Conservation (phyloP, 2,888 invertebrate genomes). For the Leuctra nigra region DNA sequence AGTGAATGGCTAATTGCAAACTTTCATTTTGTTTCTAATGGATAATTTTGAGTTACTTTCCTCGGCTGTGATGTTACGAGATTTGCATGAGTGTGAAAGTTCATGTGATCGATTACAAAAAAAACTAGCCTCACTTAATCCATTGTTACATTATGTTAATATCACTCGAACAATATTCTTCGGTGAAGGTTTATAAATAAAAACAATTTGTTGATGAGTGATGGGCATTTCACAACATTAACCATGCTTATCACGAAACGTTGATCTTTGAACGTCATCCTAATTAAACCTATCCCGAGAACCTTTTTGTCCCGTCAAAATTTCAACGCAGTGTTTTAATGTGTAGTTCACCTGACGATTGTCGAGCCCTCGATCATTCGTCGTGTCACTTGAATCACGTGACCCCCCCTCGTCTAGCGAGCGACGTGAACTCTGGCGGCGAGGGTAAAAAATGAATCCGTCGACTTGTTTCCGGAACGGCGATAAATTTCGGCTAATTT, state of each 20-base stretch:
- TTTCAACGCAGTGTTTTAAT: not conserved
- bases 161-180: no score
- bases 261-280: not conserved
- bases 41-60: no score
- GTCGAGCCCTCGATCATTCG: no score
- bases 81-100: no score
- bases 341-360: not conserved
- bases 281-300: not conserved
- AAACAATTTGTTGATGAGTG: not conserved
- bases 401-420: not conserved
- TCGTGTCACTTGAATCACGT: no score
- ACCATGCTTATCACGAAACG: not conserved
- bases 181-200: not conserved
- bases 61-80: no score
- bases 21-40: no score
- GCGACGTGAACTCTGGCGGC: conserved; percentile 16
- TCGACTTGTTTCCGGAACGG: conserved; percentile 22
- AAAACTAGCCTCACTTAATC: no score
- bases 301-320: no score
- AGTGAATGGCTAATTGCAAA: no score
- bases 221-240: not conserved
- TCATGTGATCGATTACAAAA: no score
- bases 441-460: conserved; percentile 12
- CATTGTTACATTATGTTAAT: no score
- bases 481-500: conserved; percentile 26